Percentiles rank a stretch among this genome's conserved stretches.
phyloP scores from a whole-genome alignment of 2,797 vertebrate genomes.

The Pelobates cultripes region DNA sequence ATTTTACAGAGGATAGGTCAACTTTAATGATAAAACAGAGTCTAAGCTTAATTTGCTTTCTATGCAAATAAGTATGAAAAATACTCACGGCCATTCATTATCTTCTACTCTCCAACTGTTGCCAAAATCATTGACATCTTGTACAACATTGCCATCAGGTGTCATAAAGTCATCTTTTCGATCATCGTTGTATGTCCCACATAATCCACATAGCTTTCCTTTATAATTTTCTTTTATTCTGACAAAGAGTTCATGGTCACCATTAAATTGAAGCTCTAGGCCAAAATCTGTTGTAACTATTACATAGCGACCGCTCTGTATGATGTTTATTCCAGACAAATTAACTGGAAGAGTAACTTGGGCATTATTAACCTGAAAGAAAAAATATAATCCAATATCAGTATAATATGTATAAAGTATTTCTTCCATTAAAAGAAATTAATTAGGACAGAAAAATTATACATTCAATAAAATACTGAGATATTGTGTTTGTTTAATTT shows the following conservation, averaged over 20 bases:
- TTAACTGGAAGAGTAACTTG: slow-evolving; percentile 62
- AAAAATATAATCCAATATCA: slow-evolving; percentile 1
- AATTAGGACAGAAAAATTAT: too few species aligned
- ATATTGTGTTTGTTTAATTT: too few species aligned
- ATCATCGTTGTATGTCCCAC: slow-evolving; percentile 79
- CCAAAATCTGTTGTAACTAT: slow-evolving; percentile 75
- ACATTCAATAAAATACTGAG: too few species aligned
- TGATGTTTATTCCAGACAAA: slow-evolving; percentile 59
- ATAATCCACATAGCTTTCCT: slow-evolving; percentile 78
- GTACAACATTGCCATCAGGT: slow-evolving; percentile 68
- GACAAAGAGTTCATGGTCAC: slow-evolving; percentile 77
- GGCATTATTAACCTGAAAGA: slow-evolving; percentile 69
- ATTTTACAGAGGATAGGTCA: too few species aligned
- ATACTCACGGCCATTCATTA: slow-evolving; percentile 70
- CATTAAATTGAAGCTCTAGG: slow-evolving; percentile 75
- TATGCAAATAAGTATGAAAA: too few species aligned
- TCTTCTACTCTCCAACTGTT: slow-evolving; percentile 77
- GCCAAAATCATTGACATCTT: slow-evolving; percentile 73
- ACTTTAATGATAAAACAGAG: too few species aligned
- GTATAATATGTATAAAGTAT: background rate
- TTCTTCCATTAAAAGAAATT: too few species aligned
- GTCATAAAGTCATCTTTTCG: slow-evolving; percentile 78
- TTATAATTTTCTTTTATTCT: slow-evolving; percentile 78
- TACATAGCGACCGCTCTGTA: slow-evolving; percentile 59
- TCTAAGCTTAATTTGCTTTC: too few species aligned